Evolutionary conservation across 2,797 vertebrate species (phyloP), one percentile per base, ranked within the genome.

Genomic region (Muscicapa striata): DNA sequence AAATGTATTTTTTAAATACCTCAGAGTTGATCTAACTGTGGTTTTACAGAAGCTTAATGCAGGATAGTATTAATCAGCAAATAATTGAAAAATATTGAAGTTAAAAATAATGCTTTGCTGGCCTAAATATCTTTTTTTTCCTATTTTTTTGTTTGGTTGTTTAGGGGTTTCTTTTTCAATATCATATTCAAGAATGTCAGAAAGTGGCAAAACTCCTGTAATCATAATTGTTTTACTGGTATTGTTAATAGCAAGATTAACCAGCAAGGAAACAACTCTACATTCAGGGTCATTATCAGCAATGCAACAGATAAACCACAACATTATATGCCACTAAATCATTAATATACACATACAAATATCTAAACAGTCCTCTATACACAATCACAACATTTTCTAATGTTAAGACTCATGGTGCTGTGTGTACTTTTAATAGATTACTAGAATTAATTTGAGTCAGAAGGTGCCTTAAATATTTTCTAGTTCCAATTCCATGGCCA

Each of bases 401-500:
- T 62, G 19, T 48, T 48, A 66, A 81, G 49, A 41, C 23, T 18
- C 16, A 13, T 26, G 15, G 29, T 75, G 52, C 32, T 20, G 10
- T 55, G 7, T 70, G 20, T 22, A 16, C 34, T 84, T 84, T 85
- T 57, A 23, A 51, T 24, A 20, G 32, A 86, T 13, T 43, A 10
- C 27, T 57, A 49, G 43, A 79, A 49, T 43, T 27, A 30, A 40
- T 11, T 78, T 43, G 43, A 11, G 4, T 57, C 36, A 51, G 36
- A 51, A 51, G 27, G 19, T 38, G 20, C n/a, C 11, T 51, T 38
- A 58, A 63, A 45, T 24, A 43, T 72, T 10, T 43, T 11, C 36
- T 27, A n/a, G 15, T 48, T 68, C 18, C 22, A 61, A 16, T 54
- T 61, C 55, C 26, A 16, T 0, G 0, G 40, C 26, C 26, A 1